Evolutionary conservation across 2,888 invertebrate species (phyloP), one percentile per base, ranked within the genome.

Genomic region (Hemaris fuciformis): DNA sequence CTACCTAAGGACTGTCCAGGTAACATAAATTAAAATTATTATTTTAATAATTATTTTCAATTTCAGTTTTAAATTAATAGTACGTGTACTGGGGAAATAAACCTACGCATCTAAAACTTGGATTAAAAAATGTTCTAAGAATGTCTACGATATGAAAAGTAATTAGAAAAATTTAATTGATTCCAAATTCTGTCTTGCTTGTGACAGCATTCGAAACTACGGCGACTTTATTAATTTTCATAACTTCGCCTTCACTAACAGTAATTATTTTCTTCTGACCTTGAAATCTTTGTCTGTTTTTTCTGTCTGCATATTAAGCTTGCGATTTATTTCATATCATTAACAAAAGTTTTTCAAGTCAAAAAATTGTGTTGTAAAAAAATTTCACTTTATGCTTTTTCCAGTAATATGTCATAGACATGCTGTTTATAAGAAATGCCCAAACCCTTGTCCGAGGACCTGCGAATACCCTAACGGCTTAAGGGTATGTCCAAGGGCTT

Each of bases 271-370:
- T 38, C 3, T n/a, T 38, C n/a, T n/a, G n/a, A 13, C 4, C n/a
- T n/a, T 38, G n/a, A 38, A 10, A 38, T 38, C n/a, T n/a, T 38
- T n/a, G 38, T 3, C n/a, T 38, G 13, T n/a, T 4, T n/a, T 38
- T 10, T n/a, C 10, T 38, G 38, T n/a, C n/a, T 38, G 38, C n/a
- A 8, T 38, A n/a, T n/a, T 1, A 4, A n/a, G 18, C 77, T 42
- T 78, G 77, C 58, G 48, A 77, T 80, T 60, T 75, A 77, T 38
- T 38, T 38, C n/a, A 38, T 38, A 38, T n/a, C n/a, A n/a, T n/a
- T n/a, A 6, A 34, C 10, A 0, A n/a, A n/a, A 3, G 10, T 13
- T n/a, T 38, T 3, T n/a, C 5, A n/a, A 38, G n/a, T 38, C n/a
- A 10, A 38, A 4, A n/a, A 1, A n/a, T 4, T 3, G n/a, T n/a